Evolutionary conservation across 2,888 invertebrate genomes (phyloP), one percentile per base, ranked within the genome.

Genomic region (Noctua janthe): DNA sequence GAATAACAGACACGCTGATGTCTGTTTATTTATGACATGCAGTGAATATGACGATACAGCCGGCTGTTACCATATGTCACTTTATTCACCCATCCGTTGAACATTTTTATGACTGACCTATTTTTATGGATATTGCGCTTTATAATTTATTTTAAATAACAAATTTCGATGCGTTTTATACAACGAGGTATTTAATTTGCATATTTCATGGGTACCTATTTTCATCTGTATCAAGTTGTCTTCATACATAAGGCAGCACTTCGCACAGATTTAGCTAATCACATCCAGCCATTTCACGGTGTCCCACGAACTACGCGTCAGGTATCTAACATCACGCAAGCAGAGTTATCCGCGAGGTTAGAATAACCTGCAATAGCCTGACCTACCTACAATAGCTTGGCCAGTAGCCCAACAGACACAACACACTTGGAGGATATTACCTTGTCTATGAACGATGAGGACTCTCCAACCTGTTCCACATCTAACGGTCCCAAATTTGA

Each of bases 41-140:
- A 81, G 71, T 83, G 84, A 84, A 86, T 76, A 74, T 83, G 17
- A 81, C 81, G 78, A 73, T 78, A 78, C 64, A 76, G 49, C 54
- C 47, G 81, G 71, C 69, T 73, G 56, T 72, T 54, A 56, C 84
- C 87, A 84, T 81, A 74, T 78, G 78, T 85, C 81, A 87, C 74
- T 67, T 47, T 71, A 71, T 74, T 84, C 78, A 78, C 39, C 84
- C 81, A 78, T 51, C 64, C 84, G 87, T 66, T 69, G 74, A 64
- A 84, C 66, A 87, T 86, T 87, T 87, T 84, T 87, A 86, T 84
- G 87, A 76, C 76, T 87, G 85, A 86, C 84, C 81, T 81, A 66
- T 83, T 87, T 84, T 86, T 62, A 81, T 74, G 77, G 51, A 87
- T 78, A 81, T 81, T 78, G 76, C 81, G 62, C 71, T 81, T 83